phyloP scores from a whole-genome alignment of 2,797 vertebrate species.

The Chromobotia macracanthus region DNA sequence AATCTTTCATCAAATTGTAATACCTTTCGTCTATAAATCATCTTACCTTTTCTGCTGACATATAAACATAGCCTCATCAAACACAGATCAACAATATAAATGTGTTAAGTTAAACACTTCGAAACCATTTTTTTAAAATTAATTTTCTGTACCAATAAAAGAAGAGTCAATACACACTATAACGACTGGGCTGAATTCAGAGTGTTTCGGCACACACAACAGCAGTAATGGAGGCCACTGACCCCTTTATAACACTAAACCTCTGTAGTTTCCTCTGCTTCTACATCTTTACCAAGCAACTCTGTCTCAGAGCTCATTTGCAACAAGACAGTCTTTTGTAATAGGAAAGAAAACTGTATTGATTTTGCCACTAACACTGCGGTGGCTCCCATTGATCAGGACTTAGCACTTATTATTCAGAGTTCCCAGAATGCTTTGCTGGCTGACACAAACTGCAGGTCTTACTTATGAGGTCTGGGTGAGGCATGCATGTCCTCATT shows the following conservation, averaged over 20 bases:
- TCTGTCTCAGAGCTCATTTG: slow-evolving; percentile 76
- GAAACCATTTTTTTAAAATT: not conserved
- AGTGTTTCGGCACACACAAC: slow-evolving; percentile 55
- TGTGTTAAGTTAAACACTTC: too few relatives aligned
- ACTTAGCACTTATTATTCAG: slow-evolving; percentile 82
- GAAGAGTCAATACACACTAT: not conserved
- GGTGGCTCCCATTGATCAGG: slow-evolving; percentile 82
- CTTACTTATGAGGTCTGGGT: slow-evolving; percentile 79
- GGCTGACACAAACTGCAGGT: slow-evolving; percentile 75
- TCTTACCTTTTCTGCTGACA: not conserved
- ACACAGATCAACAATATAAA: too few relatives aligned
- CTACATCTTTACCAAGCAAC: slow-evolving; percentile 73
- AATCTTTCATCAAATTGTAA: not conserved
- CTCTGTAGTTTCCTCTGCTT: slow-evolving; percentile 63
- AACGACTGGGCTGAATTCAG: not conserved
- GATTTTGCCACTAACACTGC: slow-evolving; percentile 78
- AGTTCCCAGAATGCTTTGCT: slow-evolving; percentile 73
- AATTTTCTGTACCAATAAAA: not conserved
- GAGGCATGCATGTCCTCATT: slow-evolving; percentile 69
- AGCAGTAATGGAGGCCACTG: slow-evolving; percentile 61
- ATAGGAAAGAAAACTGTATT: slow-evolving; percentile 86
- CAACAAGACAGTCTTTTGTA: slow-evolving; percentile 81
- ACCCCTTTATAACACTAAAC: slow-evolving; percentile 66
- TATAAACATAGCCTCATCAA: too few relatives aligned
- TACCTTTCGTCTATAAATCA: not conserved